Base-by-base conservation (phyloP, 2,113 vertebrate genomes). In the Eulemur rufifrons region DNA sequence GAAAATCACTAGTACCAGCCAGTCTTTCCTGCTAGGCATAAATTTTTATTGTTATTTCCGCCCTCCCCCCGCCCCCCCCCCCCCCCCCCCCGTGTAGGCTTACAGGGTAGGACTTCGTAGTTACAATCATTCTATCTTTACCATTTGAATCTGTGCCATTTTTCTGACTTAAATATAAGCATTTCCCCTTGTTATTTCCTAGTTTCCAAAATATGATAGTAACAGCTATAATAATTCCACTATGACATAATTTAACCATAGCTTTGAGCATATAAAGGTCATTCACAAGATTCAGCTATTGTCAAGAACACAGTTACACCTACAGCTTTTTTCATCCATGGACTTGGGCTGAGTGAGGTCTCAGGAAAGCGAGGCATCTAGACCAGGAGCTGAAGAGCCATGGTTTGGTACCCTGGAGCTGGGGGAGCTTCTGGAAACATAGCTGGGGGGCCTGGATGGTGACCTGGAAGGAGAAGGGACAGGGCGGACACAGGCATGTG, bases 401-500 rank as follows among this genome's bases (percentile, higher is more conserved):
- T 10, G 11, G 32, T 17, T 39, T 20, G n/a, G 85, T 34, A 1
- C 14, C 12, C 32, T 3, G 10, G 45, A 61, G 15, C 6, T 39
- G 47, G 64, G 20, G 20, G 37, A 17, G 27, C 39, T 78, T 8
- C 54, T 21, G 1, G 11, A 71, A 37, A 10, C 18, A 1, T 2
- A 52, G 42, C 34, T 32, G 29, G n/a, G 15, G n/a, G 14, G 7
- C 34, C n/a, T 3, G 34, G 69, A 12, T 39, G 45, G 37, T 37
- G n/a, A 14, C 52, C 11, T 2, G 47, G 61, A 42, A 50, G 45
- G 45, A 45, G 68, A 66, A 52, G 6, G 9, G 17, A 2, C 27
- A 42, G 29, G 11, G 1, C 2, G 2, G 42, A 12, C 39, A 61
- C 21, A 17, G 64, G 68, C 56, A 17, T 5, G 29, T 0, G 2